These are phyloP conservation scores for Anguilla anguilla DNA, from an alignment of 2,797 vertebrate species.

Conservation along the genomic window DNA sequence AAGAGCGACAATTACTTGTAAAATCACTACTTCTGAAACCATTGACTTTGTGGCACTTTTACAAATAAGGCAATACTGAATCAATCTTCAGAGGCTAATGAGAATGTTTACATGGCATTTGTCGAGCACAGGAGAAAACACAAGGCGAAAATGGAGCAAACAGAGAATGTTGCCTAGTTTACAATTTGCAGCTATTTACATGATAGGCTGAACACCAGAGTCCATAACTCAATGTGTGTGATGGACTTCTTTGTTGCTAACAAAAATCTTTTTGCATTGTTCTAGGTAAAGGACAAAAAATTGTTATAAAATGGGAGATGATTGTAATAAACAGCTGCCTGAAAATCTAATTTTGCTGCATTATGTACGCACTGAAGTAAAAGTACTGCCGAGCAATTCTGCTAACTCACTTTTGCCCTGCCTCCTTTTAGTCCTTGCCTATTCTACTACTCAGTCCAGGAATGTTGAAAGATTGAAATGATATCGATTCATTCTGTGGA, in stretches of 20 bases:
- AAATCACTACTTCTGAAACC: background rate
- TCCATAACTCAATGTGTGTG: background rate
- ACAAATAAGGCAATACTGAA: background rate
- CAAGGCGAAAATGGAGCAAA: background rate
- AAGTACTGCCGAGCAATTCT: conserved; percentile 28
- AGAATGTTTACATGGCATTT: background rate
- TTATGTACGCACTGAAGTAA: conserved; percentile 39
- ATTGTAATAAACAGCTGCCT: conserved; percentile 49
- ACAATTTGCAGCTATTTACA: background rate
- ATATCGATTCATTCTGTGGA: background rate
- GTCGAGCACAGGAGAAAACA: background rate
- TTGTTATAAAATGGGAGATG: background rate
- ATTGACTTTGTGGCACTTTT: background rate
- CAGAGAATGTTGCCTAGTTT: background rate
- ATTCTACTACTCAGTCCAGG: conserved; percentile 12
- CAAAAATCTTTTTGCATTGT: background rate
- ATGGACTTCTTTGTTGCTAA: background rate
- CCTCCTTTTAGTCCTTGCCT: conserved; percentile 22
- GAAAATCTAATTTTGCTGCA: conserved; percentile 36
- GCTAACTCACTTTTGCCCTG: background rate
- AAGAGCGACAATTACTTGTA: background rate
- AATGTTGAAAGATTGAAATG: background rate
- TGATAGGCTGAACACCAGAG: background rate
- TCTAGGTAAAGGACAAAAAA: background rate
- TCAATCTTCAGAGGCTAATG: background rate